Evolutionary conservation across 37 sponge, comb jelly and placozoan genomes (phyloP).

Genomic region (Dysidea cf. avara): DNA sequence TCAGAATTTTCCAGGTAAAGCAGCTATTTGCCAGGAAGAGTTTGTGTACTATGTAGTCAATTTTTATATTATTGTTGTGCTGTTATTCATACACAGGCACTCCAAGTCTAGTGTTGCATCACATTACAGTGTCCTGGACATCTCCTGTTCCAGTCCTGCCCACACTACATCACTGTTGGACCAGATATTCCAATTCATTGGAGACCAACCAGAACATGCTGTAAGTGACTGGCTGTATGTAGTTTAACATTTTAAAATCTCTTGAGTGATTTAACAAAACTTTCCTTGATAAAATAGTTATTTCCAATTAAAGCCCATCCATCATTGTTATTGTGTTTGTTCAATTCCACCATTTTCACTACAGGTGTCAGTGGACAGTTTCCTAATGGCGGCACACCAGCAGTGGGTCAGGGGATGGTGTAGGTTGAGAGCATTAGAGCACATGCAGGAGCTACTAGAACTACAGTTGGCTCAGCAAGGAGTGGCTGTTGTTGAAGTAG

Average conservation of each 20-base stretch:
- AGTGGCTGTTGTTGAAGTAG: too few species aligned
- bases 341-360: background rate
- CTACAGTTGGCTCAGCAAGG: slow-evolving; percentile 1
- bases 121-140: slow-evolving; percentile 32
- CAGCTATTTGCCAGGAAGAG: too few species aligned
- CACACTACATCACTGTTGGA: slow-evolving; percentile 53
- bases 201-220: slow-evolving; percentile 73
- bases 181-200: slow-evolving; percentile 83
- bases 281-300: too few species aligned
- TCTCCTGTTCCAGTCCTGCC: background rate
- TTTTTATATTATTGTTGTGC: too few species aligned
- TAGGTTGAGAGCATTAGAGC: slow-evolving; percentile 69
- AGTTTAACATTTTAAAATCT: background rate
- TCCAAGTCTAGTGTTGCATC: too few species aligned
- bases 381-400: slow-evolving; percentile 68
- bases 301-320: too few species aligned
- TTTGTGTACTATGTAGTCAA: too few species aligned
- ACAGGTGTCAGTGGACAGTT: slow-evolving; percentile 71
- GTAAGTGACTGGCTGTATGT: slow-evolving; percentile 34
- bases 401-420: slow-evolving; percentile 69
- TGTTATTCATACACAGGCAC: too few species aligned
- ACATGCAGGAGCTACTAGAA: slow-evolving; percentile 75
- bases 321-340: background rate
- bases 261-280: background rate
- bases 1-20: too few species aligned